phyloP scores from a whole-genome alignment of 2,888 invertebrate genomes.

The Sialis lutaria region DNA sequence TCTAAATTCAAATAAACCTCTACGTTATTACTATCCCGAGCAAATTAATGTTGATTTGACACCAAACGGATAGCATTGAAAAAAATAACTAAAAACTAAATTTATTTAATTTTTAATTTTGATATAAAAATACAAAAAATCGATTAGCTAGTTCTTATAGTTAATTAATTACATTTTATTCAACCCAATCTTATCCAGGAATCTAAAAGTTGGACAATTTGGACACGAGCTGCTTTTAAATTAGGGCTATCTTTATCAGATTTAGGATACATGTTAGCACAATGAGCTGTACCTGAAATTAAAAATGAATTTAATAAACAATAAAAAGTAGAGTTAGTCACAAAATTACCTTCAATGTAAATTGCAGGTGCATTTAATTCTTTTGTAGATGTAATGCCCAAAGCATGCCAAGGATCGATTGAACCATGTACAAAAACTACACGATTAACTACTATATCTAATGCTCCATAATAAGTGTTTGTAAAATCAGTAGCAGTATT shows the following conservation, averaged over 20 bases:
- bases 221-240: conserved; percentile 46
- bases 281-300: conserved; percentile 77
- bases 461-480: conserved; percentile 64
- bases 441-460: conserved; percentile 47
- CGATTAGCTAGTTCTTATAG: too few species aligned
- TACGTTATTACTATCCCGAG: too few species aligned
- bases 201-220: conserved; percentile 38
- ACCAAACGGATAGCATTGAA: too few species aligned
- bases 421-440: conserved; percentile 79
- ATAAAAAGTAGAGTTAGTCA: too few species aligned
- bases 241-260: conserved; percentile 45
- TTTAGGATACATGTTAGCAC: conserved; percentile 82
- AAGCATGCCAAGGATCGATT: conserved; percentile 76
- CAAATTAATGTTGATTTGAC: too few species aligned
- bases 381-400: conserved; percentile 46
- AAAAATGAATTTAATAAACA: background rate
- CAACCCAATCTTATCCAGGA: conserved; percentile 28
- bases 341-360: conserved; percentile 45
- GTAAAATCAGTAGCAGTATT: conserved; percentile 46
- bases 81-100: too few species aligned
- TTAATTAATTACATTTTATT: too few species aligned
- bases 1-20: too few species aligned
- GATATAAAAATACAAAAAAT: too few species aligned
- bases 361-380: conserved; percentile 46
- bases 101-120: too few species aligned